These are phyloP conservation scores for Mercenaria mercenaria DNA, from an alignment of 1,140 invertebrate species.

Conservation along the genomic window DNA sequence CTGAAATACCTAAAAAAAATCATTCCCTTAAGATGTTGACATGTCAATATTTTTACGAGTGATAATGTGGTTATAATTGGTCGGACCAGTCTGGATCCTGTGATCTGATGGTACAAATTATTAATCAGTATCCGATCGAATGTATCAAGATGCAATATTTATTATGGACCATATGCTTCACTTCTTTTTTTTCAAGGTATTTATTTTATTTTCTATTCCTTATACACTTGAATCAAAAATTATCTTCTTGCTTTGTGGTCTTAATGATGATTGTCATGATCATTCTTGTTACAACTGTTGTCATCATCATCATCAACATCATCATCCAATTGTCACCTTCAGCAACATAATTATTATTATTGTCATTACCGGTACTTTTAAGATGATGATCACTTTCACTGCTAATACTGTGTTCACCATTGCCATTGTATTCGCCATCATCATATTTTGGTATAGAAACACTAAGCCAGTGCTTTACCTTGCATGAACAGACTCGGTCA, in stretches of 20 bases:
- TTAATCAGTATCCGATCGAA: neutral
- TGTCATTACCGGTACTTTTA: neutral
- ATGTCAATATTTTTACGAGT: conserved; percentile 7
- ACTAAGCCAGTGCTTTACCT: too few species aligned
- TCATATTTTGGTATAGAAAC: too few species aligned
- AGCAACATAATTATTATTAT: neutral
- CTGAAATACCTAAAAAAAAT: neutral
- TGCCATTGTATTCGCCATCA: too few species aligned
- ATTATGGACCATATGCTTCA: too few species aligned
- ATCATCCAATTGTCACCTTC: neutral
- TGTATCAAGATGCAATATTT: neutral
- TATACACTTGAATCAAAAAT: too few species aligned
- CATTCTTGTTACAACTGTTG: neutral
- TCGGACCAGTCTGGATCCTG: neutral
- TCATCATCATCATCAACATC: neutral
- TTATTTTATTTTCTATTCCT: too few species aligned
- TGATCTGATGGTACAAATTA: neutral
- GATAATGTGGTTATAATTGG: conserved; percentile 10
- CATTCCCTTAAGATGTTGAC: neutral
- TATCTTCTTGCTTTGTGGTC: too few species aligned
- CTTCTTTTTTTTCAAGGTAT: too few species aligned
- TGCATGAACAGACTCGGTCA: too few species aligned
- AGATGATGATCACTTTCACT: neutral
- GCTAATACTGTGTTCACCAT: too few species aligned
- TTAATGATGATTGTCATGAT: neutral